Percentiles rank a stretch among this genome's conserved stretches.
These are phyloP conservation scores for Odontophorus gujanensis DNA, from an alignment of 2,113 vertebrate species.

Conservation along the genomic window DNA sequence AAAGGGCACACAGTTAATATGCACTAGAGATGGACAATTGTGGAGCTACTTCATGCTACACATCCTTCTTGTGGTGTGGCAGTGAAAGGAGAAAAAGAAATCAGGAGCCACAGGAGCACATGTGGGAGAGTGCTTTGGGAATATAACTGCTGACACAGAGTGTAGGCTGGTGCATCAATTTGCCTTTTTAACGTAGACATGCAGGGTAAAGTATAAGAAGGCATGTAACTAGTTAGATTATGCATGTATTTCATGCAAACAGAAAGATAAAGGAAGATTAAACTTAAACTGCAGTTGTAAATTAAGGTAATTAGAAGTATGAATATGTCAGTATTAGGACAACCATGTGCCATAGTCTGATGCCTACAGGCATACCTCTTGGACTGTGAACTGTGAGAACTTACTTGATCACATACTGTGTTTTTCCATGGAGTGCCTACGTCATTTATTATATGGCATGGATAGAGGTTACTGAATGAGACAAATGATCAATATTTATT, in stretches of 20 bases:
- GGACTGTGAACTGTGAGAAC: neutral
- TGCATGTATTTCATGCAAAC: neutral
- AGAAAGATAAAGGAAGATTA: neutral
- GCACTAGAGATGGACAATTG: neutral
- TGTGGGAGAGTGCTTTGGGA: neutral
- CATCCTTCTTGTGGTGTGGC: neutral
- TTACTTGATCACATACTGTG: neutral
- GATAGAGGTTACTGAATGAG: neutral
- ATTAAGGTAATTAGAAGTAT: neutral
- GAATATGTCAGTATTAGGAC: neutral
- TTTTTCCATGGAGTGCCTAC: neutral
- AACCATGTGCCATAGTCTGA: neutral
- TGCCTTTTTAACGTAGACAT: neutral
- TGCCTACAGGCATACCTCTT: neutral
- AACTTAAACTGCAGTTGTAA: neutral
- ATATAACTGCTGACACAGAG: neutral
- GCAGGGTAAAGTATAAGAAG: neutral
- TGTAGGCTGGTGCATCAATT: neutral
- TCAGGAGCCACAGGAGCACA: rapidly evolving
- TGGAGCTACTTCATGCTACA: neutral
- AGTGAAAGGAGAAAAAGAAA: neutral
- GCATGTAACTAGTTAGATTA: neutral
- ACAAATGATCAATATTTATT: neutral
- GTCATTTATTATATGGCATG: neutral
- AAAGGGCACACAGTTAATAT: neutral